Base-by-base conservation (phyloP, 2,113 vertebrate species). In the Mus musculus region DNA sequence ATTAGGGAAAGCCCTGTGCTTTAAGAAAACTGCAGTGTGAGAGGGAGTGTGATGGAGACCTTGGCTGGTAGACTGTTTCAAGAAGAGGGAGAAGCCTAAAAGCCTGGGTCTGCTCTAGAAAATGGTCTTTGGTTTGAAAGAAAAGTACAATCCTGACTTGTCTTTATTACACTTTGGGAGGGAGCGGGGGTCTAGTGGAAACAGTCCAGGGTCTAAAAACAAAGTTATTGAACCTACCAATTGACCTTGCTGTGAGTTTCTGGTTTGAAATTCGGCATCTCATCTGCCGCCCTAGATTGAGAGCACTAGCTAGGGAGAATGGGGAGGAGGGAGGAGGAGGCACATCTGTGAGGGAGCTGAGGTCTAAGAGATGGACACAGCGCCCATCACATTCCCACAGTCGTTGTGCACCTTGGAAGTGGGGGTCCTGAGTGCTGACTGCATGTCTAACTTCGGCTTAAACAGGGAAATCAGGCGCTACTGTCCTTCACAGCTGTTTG, bases 401-500 rank as follows among this genome's bases (percentile, higher is more conserved):
- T 24, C 85, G 8, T 0, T 7, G 20, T 17, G 28, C 24, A 33
- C 5, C n/a, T 30, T 8, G 30, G 61, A 26, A 65, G 54, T 42
- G 52, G 12, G 28, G 73, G 36, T 59, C 28, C 63, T 12, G 7
- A 12, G 1, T 14, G 24, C 76, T 96, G 76, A 97, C 0, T 14
- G 9, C 28, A 1, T 7, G 14, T 90, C 49, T 46, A 33, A 61
- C 17, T 28, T 98, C 80, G 93, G 90, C 78, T 88, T 76, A 0
- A 12, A 9, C 75, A 99, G 99, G 97, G 96, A 0, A 33, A 97
- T 5, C 33, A 8, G 69, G 95, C n/a, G 16, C 95, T 99, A 89
- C 1, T 76, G 8, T 98, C 98, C 93, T 99, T 99, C 98, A 98
- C 98, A 0, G 97, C 98, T 82, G 97, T 99, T 91, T 99, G 99